A percentile compares a stretch with the other conserved stretches of the same genome.
Conservation (phyloP, 2,797 vertebrate genomes). For the Sorex maritimensis region DNA sequence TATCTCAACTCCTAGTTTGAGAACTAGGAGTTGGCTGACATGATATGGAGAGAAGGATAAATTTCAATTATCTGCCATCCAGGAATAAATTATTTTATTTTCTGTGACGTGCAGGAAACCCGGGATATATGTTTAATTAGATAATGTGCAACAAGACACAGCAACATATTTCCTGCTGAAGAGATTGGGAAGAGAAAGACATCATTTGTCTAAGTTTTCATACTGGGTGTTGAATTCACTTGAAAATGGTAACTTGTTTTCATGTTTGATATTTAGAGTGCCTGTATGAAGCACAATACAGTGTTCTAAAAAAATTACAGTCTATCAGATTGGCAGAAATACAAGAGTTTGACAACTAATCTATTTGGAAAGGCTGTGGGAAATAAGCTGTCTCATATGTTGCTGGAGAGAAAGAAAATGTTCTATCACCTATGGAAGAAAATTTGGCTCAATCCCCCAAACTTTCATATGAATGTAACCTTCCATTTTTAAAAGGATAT, state of each 20-base stretch:
- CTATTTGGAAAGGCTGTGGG: not conserved
- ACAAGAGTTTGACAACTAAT: not conserved
- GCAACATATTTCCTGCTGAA: not conserved
- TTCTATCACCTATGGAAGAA: not conserved
- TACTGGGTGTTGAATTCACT: not conserved
- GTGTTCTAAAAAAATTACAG: not conserved
- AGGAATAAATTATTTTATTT: conserved; percentile 23
- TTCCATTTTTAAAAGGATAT: not conserved
- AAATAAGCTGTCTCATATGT: not conserved
- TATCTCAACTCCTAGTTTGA: too few species aligned
- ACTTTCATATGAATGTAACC: not conserved
- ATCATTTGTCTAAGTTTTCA: not conserved
- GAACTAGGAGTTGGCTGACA: conserved; percentile 66
- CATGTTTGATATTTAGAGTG: conserved; percentile 37
- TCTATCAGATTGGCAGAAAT: not conserved
- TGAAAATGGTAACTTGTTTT: conserved; percentile 58
- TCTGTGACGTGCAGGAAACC: not conserved
- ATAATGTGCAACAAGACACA: not conserved
- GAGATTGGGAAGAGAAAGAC: not conserved
- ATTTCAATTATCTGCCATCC: conserved; percentile 45
- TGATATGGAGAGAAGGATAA: conserved; percentile 51
- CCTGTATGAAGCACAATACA: not conserved
- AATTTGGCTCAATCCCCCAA: not conserved
- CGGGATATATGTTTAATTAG: not conserved
- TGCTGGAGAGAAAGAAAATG: not conserved